These are phyloP conservation scores for Macaca mulatta DNA, from an alignment of 2,113 vertebrate genomes.

Conservation along the genomic window DNA sequence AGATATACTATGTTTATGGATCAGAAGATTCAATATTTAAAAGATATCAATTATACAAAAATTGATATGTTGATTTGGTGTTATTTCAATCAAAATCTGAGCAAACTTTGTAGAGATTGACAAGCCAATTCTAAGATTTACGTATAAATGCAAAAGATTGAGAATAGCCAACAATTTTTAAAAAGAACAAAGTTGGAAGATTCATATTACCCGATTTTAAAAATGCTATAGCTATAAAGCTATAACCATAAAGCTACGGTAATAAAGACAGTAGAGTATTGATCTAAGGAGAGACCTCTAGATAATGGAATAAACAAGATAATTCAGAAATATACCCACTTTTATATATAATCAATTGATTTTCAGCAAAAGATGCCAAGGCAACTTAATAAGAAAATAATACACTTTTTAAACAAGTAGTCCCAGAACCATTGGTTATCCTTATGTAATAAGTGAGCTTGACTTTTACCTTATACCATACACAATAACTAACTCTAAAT, in stretches of 20 bases:
- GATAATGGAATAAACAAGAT: neutral
- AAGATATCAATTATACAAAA: neutral
- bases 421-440: neutral
- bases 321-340: neutral
- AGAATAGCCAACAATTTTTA: neutral
- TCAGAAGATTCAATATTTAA: neutral
- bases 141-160: neutral
- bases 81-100: neutral
- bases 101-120: neutral
- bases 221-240: neutral
- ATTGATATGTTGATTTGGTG: neutral
- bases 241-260: neutral
- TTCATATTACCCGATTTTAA: neutral
- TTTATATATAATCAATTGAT: neutral
- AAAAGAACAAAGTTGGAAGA: neutral
- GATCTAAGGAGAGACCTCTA: neutral
- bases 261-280: neutral
- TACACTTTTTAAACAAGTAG: neutral
- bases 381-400: neutral
- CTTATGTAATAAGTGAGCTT: neutral
- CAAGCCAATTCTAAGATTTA: neutral
- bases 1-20: neutral
- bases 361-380: constrained; percentile 14
- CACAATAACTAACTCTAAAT: neutral
- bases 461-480: neutral